Evolutionary conservation across 2,797 vertebrate species (phyloP), one percentile per base, ranked within the genome.

Genomic region (Morelia viridis): DNA sequence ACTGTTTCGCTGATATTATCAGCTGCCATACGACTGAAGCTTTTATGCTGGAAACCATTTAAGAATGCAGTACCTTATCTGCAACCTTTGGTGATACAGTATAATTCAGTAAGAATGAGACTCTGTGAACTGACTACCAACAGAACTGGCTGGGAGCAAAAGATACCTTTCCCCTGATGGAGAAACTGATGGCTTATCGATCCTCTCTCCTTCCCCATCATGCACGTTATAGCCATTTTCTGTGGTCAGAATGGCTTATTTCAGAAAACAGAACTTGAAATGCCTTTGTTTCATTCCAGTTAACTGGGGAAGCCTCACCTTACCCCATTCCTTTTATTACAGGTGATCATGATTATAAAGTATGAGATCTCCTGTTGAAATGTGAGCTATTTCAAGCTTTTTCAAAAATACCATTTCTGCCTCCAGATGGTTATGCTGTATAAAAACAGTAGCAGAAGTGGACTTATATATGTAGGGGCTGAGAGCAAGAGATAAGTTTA

Each of bases 401-500:
- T 84, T 53, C 68, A 68, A 57, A 93, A 89, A 4, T 80, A 26
- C 1, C 10, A 0, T 53, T 13, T 60, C 65, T 4, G 22, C 41
- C 0, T 13, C 22, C 89, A 62, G 17, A 53, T 56, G 46, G 17
- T 57, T 46, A 57, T 58, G 24, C 8, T 41, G 4, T 9, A 56
- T 56, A 17, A 65, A 64, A 65, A 57, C 35, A 57, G 10, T 64
- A 84, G 46, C 26, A 85, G 28, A 85, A 31, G 19, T n/a, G 50
- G 60, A 17, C n/a, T 2, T 28, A 5, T n/a, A 22, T 6, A 0
- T 87, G 26, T 17, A 56, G 87, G 9, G 15, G 13, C 4, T 31
- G 71, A 24, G 8, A 64, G 35, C 15, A 57, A 93, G 62, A 91
- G 26, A 41, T 93, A 17, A 85, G 92, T 68, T 92, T 94, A 93